Evolutionary conservation across 2,888 invertebrate species (phyloP).

Genomic region (Portevinia maculata): DNA sequence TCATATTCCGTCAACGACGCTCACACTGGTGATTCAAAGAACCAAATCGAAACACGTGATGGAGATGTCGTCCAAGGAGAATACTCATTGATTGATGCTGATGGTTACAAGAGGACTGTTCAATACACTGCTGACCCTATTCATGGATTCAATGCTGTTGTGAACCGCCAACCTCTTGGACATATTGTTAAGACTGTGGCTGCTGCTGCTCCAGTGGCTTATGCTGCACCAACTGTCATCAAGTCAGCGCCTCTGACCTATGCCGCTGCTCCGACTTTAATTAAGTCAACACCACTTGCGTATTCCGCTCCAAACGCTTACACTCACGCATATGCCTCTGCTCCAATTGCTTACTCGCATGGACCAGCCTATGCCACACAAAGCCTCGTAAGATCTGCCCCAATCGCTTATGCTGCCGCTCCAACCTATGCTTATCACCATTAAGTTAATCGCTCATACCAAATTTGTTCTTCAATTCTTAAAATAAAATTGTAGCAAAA

Average conservation of each 20-base stretch:
- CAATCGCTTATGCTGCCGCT: constrained; percentile 56
- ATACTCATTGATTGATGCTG: constrained; percentile 81
- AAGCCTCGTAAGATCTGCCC: not conserved
- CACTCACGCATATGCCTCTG: constrained; percentile 33
- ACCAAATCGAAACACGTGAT: constrained; percentile 80
- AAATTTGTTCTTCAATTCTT: not conserved
- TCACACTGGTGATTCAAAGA: constrained; percentile 80
- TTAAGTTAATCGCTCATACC: not conserved
- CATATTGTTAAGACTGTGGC: constrained; percentile 34
- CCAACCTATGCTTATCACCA: constrained; percentile 49
- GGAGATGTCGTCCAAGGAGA: constrained; percentile 81
- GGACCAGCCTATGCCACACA: constrained; percentile 25
- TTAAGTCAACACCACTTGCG: constrained; percentile 22
- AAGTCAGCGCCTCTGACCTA: constrained; percentile 19
- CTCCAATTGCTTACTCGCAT: constrained; percentile 25
- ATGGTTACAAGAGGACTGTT: constrained; percentile 80
- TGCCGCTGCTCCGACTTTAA: constrained; percentile 2
- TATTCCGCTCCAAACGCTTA: constrained; percentile 10
- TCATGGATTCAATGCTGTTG: constrained; percentile 81
- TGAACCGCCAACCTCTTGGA: constrained; percentile 77
- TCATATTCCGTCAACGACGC: constrained; percentile 80
- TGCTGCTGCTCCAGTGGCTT: constrained; percentile 35
- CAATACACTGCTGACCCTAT: constrained; percentile 79
- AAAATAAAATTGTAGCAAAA: not conserved
- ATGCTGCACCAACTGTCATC: constrained; percentile 61